A percentile compares a stretch with the other conserved stretches of the same genome.
phyloP scores from a whole-genome alignment of 1,140 invertebrate genomes.

The Dreissena polymorpha region DNA sequence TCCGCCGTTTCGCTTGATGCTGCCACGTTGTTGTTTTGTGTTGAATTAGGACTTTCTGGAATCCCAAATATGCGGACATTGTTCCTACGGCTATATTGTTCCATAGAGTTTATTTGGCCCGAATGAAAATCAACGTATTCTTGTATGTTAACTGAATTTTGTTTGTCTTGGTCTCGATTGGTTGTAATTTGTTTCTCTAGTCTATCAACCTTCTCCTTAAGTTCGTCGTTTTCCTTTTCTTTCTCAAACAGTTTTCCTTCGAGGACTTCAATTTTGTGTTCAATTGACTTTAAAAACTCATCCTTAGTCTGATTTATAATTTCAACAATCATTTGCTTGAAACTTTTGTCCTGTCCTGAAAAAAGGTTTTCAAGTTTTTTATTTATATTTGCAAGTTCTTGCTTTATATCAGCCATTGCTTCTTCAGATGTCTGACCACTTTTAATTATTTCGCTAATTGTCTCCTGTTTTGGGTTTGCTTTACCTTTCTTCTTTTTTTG shows the following conservation, averaged over 20 bases:
- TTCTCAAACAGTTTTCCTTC: slow-evolving; percentile 48
- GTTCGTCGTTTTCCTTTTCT: slow-evolving; percentile 1
- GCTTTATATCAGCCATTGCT: too few species aligned
- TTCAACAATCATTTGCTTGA: neutral
- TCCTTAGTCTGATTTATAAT: slow-evolving; percentile 11
- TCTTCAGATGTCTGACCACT: too few species aligned
- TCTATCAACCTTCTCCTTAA: neutral
- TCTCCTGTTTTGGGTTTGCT: too few species aligned
- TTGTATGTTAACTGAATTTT: neutral
- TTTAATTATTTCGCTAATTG: too few species aligned
- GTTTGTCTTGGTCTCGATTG: neutral
- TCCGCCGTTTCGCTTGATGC: neutral
- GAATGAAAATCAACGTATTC: neutral
- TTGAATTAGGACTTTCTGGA: neutral
- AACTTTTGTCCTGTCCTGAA: neutral
- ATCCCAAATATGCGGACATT: neutral
- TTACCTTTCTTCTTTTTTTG: too few species aligned
- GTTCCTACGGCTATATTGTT: slow-evolving; percentile 9
- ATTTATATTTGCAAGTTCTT: too few species aligned
- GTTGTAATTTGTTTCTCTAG: neutral
- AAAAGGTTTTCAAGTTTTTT: slow-evolving; percentile 4
- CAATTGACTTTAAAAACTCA: neutral
- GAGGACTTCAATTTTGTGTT: neutral
- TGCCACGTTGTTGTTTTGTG: neutral
- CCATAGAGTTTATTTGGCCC: neutral